A percentile compares a stretch with the other conserved stretches of the same genome.
Evolutionary conservation across 2,797 vertebrate genomes (phyloP).

Genomic region (Pipistrellus pygmaeus): DNA sequence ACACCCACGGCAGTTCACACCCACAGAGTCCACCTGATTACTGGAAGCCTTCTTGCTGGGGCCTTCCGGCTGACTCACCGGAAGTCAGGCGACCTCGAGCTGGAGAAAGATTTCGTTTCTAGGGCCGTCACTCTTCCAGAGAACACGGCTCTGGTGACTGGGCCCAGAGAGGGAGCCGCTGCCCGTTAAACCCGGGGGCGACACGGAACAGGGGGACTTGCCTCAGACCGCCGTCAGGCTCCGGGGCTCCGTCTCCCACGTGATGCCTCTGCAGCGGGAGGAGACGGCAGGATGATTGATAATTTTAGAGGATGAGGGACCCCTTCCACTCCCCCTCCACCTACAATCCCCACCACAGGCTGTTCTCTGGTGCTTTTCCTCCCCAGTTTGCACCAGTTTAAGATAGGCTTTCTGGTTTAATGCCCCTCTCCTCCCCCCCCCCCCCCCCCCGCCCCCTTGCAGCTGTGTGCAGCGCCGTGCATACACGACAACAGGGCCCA

Average conservation of each 20-base stretch:
- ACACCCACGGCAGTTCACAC: too few relatives aligned
- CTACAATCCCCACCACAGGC: not conserved
- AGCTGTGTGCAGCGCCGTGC: not conserved
- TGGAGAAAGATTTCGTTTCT: not conserved
- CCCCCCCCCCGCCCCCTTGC: not conserved
- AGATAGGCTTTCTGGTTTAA: not conserved
- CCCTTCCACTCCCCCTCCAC: too few relatives aligned
- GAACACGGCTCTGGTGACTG: not conserved
- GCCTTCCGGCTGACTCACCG: not conserved
- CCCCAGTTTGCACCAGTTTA: not conserved
- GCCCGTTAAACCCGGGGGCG: not conserved
- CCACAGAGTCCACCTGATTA: not conserved
- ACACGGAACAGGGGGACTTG: not conserved
- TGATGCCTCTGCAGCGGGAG: not conserved
- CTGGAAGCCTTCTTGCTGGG: not conserved
- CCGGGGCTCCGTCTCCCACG: rapidly evolving
- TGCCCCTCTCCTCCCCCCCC: not conserved
- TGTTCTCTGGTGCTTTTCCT: not conserved
- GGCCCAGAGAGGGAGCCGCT: not conserved
- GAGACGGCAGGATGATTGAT: too few relatives aligned
- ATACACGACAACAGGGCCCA: not conserved
- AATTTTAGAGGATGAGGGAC: not conserved
- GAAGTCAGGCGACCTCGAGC: not conserved
- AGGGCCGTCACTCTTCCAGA: not conserved
- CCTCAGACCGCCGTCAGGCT: not conserved